Conservation (phyloP, 2,797 vertebrate genomes). For the Neoniphon sammara region DNA sequence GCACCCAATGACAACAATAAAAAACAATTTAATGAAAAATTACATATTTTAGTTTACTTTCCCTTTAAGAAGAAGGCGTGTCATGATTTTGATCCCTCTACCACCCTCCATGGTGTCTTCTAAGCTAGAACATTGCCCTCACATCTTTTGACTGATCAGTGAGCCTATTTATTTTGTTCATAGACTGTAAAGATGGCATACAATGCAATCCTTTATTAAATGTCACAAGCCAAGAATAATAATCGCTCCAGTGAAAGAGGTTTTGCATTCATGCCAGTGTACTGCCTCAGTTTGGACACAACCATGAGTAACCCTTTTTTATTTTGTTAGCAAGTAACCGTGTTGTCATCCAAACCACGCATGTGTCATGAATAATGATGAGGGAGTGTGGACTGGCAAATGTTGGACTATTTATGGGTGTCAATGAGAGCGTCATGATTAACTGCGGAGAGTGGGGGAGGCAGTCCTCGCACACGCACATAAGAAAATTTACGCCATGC, state of each 20-base stretch:
- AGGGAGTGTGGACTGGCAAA: conserved; percentile 58
- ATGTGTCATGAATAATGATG: conserved; percentile 53
- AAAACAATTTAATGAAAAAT: too few species aligned
- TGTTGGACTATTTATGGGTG: conserved; percentile 68
- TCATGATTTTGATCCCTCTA: conserved; percentile 8
- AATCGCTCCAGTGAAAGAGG: conserved; percentile 23
- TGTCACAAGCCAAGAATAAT: conserved; percentile 6
- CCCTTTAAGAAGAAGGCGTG: not conserved
- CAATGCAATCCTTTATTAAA: conserved; percentile 16
- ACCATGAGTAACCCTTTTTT: conserved; percentile 14
- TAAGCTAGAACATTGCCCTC: conserved; percentile 15
- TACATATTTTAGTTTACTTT: too few species aligned
- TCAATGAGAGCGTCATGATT: conserved; percentile 64
- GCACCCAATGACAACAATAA: too few species aligned
- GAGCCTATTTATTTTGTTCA: conserved; percentile 27
- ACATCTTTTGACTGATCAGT: conserved; percentile 32
- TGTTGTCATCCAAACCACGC: conserved; percentile 43
- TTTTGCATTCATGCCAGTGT: conserved; percentile 3
- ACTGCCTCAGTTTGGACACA: conserved; percentile 38
- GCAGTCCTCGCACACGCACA: conserved; percentile 50
- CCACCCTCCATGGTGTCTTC: conserved; percentile 15
- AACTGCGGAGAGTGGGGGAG: conserved; percentile 73
- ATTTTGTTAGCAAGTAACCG: conserved; percentile 35
- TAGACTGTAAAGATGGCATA: conserved; percentile 9
- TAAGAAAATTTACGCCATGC: conserved; percentile 49